Evolutionary conservation across 1,140 invertebrate genomes (phyloP), one percentile per base, ranked within the genome.

Genomic region (Tetragnatha versicolor): DNA sequence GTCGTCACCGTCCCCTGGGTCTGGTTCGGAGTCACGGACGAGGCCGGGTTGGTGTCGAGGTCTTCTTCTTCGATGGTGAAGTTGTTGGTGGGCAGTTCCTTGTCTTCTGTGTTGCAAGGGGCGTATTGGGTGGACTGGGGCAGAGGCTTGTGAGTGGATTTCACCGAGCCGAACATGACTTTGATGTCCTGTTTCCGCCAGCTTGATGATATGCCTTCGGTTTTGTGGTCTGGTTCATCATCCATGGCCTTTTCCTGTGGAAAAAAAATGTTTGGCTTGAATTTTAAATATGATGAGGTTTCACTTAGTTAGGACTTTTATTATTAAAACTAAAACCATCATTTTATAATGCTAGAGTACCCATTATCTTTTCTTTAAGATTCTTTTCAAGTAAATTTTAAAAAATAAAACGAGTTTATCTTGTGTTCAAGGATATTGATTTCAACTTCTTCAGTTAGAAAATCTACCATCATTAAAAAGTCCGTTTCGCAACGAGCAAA

Each of bases 141-240:
- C 14, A 10, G 12, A 22, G 20, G 51, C 20, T 37, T 29, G 20
- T 49, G 42, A n/a, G 5, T 63, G 0, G 37, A 22, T 37, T 63
- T 75, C 29, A 75, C 12, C 0, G 72, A 63, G 14, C 31, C n/a
- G 29, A 63, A 63, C 22, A 63, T 33, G 12, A 75, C 72, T 51
- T 49, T 75, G 33, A 75, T 75, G 27, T 75, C 72, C 5, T 75
- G 39, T 17, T 75, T 75, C 0, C 25, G 61, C 70, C 70, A 75
- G 14, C 70, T 63, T 5, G 58, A 49, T 22, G 70, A 73, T 10
- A 73, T 39, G 12, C 55, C 31, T 63, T 75, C 72, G 7, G 47
- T 12, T 37, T 51, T 47, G 22, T 33, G 25, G 31, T 49, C 58
- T 1, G 12, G 9, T 42, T 31, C 35, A 7, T 63, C 39, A 2